These are phyloP conservation scores for Aethes cnicana DNA, from an alignment of 2,888 invertebrate genomes.

Conservation along the genomic window DNA sequence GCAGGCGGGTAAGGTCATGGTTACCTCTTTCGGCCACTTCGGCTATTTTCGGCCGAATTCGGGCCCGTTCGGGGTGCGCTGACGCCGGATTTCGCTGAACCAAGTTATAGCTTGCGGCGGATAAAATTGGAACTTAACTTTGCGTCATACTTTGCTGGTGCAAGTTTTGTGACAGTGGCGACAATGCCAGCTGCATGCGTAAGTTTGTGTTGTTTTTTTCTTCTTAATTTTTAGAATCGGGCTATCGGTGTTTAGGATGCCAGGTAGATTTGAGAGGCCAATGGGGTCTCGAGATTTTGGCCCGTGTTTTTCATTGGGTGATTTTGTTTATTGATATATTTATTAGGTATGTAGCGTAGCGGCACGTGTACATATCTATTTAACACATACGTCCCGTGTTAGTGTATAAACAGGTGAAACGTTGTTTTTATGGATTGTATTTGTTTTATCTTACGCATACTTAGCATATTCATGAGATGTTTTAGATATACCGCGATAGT, in stretches of 20 bases:
- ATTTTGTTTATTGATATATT: too few species aligned
- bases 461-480: too few species aligned
- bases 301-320: constrained; percentile 1
- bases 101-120: constrained; percentile 36
- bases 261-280: constrained; percentile 27
- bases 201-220: constrained; percentile 42
- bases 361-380: too few species aligned
- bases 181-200: not conserved
- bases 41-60: constrained; percentile 55
- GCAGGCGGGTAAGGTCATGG: constrained; percentile 73
- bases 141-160: not conserved
- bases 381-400: too few species aligned
- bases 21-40: constrained; percentile 55
- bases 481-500: too few species aligned
- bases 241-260: constrained; percentile 27
- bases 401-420: too few species aligned
- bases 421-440: too few species aligned
- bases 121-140: constrained; percentile 13
- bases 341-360: too few species aligned
- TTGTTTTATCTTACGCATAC: too few species aligned
- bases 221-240: constrained; percentile 9
- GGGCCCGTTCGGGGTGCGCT: constrained; percentile 51
- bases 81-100: constrained; percentile 49
- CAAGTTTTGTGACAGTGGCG: constrained; percentile 1
- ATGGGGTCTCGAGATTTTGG: constrained; percentile 12